Evolutionary conservation across 2,113 vertebrate genomes (phyloP).

Genomic region (Columba janthina): DNA sequence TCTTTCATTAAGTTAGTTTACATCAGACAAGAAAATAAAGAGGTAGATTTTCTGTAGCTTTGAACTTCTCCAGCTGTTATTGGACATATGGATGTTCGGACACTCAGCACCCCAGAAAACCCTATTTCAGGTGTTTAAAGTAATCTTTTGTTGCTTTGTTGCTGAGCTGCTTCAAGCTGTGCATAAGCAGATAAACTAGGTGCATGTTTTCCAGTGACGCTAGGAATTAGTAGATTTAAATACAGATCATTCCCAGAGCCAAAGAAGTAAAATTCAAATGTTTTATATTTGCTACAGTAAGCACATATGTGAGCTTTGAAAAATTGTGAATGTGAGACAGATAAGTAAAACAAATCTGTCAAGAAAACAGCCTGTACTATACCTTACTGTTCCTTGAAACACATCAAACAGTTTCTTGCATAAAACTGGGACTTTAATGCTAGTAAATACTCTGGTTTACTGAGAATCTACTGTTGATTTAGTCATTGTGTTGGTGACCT

Average conservation of each 20-base stretch:
- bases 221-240: slow-evolving; percentile 38
- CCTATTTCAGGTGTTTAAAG: background rate
- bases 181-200: background rate
- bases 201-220: background rate
- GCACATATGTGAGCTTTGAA: background rate
- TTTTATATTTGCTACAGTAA: background rate
- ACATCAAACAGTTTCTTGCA: background rate
- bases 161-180: background rate
- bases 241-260: background rate
- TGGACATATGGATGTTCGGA: background rate
- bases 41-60: background rate
- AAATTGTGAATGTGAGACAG: slow-evolving; percentile 3
- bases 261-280: background rate
- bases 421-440: background rate
- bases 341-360: slow-evolving; percentile 6
- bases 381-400: background rate
- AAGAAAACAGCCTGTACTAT: background rate
- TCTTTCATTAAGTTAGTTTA: slow-evolving; percentile 7
- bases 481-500: background rate
- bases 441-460: background rate
- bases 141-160: slow-evolving; percentile 5
- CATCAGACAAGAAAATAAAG: background rate
- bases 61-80: background rate
- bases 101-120: slow-evolving; percentile 5
- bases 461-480: background rate